Evolutionary conservation across 2,113 vertebrate species (phyloP), one percentile per base, ranked within the genome.

Genomic region (Todiramphus chloris): DNA sequence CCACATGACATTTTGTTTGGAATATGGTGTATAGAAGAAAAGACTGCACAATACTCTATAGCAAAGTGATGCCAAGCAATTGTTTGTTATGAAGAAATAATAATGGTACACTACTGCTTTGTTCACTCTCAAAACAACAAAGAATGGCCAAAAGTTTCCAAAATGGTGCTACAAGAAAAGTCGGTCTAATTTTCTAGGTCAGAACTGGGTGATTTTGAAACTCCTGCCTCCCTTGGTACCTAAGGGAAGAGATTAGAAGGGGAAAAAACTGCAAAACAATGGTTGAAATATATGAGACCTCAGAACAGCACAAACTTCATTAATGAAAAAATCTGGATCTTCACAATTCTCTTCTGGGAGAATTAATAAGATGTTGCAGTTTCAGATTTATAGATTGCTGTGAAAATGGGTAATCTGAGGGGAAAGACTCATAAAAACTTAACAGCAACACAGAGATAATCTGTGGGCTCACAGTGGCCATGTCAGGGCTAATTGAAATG

Each of bases 401-500:
- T 90, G 89, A 74, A 90, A 93, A 97, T 83, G 80, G 85, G 69
- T 95, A 94, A 97, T 94, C 87, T 84, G 68, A 89, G 48, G 83
- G 92, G 94, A 97, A 96, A 95, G 92, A 69, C 95, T 98, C 96
- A 95, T 97, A 97, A 97, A 96, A 97, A 39, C 91, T 96, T 97
- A 97, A 97, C 91, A 74, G 96, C 82, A 83, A 87, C 66, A 89
- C 77, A 89, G 86, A 95, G 90, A 97, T 93, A 95, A 96, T 98
- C 97, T 95, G 93, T 85, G 80, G 94, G 95, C 75, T 94, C 95
- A 94, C 94, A 74, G 83, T 95, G 94, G 94, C 95, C 93, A 85
- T 94, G 93, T 93, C 95, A 96, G 92, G 85, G 86, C 94, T 98
- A 97, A 96, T 96, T 97, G 97, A 97, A 97, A 97, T 96, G 94